Conservation (phyloP, 2,113 vertebrate species). For the Xiphophorus maculatus region DNA sequence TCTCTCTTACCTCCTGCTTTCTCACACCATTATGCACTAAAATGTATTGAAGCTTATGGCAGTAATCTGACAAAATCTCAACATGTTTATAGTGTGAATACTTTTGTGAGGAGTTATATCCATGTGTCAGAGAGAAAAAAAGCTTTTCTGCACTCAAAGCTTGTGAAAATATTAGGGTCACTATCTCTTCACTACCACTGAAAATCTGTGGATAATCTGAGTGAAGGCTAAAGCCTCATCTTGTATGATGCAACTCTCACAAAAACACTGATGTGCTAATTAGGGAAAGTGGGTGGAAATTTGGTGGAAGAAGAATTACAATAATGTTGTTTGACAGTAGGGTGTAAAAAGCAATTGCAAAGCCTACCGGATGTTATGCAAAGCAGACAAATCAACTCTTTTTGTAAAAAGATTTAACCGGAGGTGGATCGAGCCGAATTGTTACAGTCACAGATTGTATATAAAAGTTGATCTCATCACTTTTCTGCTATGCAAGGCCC, state of each 20-base stretch:
- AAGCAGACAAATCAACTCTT: background rate
- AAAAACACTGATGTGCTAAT: background rate
- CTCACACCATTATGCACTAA: background rate
- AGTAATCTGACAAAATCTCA: background rate
- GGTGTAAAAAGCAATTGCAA: background rate
- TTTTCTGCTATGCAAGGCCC: too few relatives aligned
- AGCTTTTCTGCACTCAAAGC: constrained; percentile 17
- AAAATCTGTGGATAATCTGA: background rate
- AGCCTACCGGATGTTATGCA: background rate
- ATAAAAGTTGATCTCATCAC: background rate
- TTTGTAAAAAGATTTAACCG: background rate
- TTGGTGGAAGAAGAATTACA: background rate
- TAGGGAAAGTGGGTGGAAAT: background rate
- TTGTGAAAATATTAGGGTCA: constrained; percentile 13
- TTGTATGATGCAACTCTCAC: background rate
- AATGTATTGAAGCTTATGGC: background rate
- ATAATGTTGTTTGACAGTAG: background rate
- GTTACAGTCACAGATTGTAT: background rate
- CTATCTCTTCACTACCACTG: constrained; percentile 8
- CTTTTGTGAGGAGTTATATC: background rate
- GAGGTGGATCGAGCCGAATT: background rate
- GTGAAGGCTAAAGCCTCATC: constrained; percentile 19
- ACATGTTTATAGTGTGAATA: background rate
- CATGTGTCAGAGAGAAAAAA: background rate
- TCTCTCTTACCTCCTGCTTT: too few relatives aligned